Base-by-base conservation (phyloP, 2,888 invertebrate species). In the Steinernema scapterisci region DNA sequence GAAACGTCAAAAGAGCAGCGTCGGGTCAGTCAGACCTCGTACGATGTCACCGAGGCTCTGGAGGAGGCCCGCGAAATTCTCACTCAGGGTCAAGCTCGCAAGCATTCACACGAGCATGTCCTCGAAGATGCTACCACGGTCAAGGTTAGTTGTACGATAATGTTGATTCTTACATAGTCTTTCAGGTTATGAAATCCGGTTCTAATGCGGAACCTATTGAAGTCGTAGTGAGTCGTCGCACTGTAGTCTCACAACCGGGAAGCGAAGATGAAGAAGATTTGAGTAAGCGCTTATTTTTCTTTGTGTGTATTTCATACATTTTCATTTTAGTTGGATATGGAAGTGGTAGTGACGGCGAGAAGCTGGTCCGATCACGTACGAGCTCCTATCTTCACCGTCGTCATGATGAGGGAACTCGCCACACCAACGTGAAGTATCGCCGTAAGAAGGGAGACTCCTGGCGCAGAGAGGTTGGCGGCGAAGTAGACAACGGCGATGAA, bases 181-280 rank as follows among this genome's bases (percentile, higher is more conserved):
- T 75, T 0, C 70, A 76, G 45, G 46, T 76, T 38, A 75, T 63
- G 19, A 76, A 76, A 23, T 71, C 56, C 27, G 76, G 76, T 11
- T 48, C 70, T 7, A 63, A 72, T 27, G 72, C 54, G 23, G 76
- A 72, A 38, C 78, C 78, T 9, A 44, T 78, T 23, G 78, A 78
- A 27, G 78, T 78, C 21, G 38, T 75, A n/a, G 73, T 78, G 44
- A 79, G 72, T n/a, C 27, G 70, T 38, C 56, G 75, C 7, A 84
- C 81, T 0, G 79, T 81, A 25, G 79, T 82, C 7, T 80, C 83
- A 7, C 83, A 84, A 46, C 78, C 80, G 1, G 81, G 80, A 51
- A 82, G 80, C 3, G 84, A 84, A 52, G 85, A 84, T 48, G 84
- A 84, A 54, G 83, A 83, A 43, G 52, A 73, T 52, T 75, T 74